phyloP scores from a whole-genome alignment of 2,888 invertebrate species.

The Phortica magna region DNA sequence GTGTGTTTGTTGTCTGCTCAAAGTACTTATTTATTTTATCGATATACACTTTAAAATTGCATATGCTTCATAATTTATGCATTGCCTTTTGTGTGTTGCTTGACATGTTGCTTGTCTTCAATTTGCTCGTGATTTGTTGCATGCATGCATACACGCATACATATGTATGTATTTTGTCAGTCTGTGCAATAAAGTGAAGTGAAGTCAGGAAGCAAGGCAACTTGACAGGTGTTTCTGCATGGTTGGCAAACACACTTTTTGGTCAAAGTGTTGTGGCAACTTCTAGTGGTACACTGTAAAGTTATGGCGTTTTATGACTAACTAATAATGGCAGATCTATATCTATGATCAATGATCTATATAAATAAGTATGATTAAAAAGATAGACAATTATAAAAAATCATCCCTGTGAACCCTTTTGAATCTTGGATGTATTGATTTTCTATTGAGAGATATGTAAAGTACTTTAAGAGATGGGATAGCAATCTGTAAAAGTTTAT shows the following conservation, averaged over 20 bases:
- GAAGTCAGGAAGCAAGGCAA: background rate
- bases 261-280: too few species aligned
- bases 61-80: constrained; percentile 66
- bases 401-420: too few species aligned
- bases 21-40: constrained; percentile 62
- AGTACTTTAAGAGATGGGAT: too few species aligned
- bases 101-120: background rate
- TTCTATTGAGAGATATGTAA: too few species aligned
- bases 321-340: too few species aligned
- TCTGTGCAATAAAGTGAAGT: background rate
- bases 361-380: too few species aligned
- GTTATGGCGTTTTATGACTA: too few species aligned
- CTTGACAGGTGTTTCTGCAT: constrained; percentile 13
- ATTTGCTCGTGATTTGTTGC: background rate
- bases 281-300: too few species aligned
- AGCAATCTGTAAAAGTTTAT: too few species aligned
- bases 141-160: background rate
- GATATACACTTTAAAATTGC: constrained; percentile 64
- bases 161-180: background rate
- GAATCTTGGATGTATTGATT: too few species aligned
- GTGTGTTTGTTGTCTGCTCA: background rate
- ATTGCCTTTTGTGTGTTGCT: constrained; percentile 30
- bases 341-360: too few species aligned
- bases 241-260: background rate
- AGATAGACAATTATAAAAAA: too few species aligned